phyloP scores from a whole-genome alignment of 2,797 vertebrate species.

The Rhincodon typus region DNA sequence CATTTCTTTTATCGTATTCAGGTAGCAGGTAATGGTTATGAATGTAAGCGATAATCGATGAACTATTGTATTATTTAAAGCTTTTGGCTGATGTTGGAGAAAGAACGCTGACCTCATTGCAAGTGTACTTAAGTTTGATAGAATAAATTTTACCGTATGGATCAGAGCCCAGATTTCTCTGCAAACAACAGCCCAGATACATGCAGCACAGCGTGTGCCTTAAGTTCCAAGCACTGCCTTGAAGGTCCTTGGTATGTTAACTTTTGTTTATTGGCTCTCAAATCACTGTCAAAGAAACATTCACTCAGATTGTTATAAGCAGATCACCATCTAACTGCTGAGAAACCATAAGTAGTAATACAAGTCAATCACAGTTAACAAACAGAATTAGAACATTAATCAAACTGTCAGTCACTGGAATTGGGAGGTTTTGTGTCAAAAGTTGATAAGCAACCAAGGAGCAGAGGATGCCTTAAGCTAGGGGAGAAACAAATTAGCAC shows the following conservation, averaged over 20 bases:
- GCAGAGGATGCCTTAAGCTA: neutral
- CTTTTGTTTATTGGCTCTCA: neutral
- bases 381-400: neutral
- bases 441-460: neutral
- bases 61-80: neutral
- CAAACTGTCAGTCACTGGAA: neutral
- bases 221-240: neutral
- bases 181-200: neutral
- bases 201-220: neutral
- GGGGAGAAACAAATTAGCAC: neutral
- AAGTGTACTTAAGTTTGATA: neutral
- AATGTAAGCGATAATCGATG: neutral
- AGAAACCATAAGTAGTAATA: neutral
- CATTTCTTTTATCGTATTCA: neutral
- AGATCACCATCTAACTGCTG: neutral
- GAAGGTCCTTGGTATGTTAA: neutral
- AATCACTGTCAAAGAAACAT: neutral
- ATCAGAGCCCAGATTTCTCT: neutral
- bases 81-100: neutral
- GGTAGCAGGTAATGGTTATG: neutral
- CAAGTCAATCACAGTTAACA: neutral
- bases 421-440: neutral
- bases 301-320: neutral
- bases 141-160: neutral
- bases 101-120: neutral